Evolutionary conservation across 2,113 vertebrate genomes (phyloP).

Genomic region (Ancistrus triradiatus): DNA sequence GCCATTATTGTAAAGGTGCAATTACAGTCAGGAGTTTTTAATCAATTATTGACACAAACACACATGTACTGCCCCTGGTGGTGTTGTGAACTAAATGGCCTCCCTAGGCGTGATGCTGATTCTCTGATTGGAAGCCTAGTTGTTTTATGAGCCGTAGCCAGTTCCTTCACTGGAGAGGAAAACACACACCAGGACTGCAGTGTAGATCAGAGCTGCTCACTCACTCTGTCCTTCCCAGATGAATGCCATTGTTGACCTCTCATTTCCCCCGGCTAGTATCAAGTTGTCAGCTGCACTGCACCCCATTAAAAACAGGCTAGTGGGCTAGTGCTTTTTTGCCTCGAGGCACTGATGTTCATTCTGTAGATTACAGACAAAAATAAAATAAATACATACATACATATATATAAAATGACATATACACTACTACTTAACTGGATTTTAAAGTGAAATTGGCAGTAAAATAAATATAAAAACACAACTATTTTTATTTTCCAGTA

Average conservation of each 20-base stretch:
- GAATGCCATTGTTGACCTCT: conserved; percentile 16
- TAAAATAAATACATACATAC: no score
- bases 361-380: no score
- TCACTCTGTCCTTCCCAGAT: background rate
- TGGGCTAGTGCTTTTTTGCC: conserved; percentile 18
- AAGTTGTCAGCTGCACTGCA: conserved; percentile 34
- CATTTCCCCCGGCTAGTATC: conserved; percentile 33
- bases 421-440: no score
- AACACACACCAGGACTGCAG: conserved; percentile 18
- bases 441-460: no score
- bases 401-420: no score
- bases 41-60: background rate
- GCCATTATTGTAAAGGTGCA: no score
- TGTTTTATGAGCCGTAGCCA: conserved; percentile 2
- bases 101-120: background rate
- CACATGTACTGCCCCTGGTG: background rate
- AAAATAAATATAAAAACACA: no score
- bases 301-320: conserved; percentile 21
- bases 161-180: conserved; percentile 15
- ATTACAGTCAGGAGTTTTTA: no score
- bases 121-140: conserved; percentile 16
- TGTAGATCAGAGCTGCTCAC: conserved; percentile 18
- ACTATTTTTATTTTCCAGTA: no score
- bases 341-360: background rate
- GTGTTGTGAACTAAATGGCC: background rate